These are phyloP conservation scores for Pachyramphus minor DNA, from an alignment of 2,113 vertebrate species.

Conservation along the genomic window DNA sequence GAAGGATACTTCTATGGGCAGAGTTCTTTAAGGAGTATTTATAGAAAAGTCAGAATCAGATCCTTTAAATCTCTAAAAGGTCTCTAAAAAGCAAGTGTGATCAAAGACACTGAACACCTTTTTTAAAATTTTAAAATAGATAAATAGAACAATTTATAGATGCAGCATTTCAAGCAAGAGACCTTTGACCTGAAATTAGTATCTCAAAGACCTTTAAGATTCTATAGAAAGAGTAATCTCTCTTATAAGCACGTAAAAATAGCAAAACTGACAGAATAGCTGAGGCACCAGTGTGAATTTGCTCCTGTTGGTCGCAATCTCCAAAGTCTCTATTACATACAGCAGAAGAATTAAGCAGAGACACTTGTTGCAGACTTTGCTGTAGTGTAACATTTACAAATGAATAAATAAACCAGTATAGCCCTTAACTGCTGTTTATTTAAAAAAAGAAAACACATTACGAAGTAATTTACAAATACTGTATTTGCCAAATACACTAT, in stretches of 20 bases:
- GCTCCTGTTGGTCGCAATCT: not conserved
- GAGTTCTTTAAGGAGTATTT: not conserved
- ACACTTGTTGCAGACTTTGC: not conserved
- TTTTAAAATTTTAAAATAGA: not conserved
- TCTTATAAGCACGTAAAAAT: not conserved
- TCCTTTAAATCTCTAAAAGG: not conserved
- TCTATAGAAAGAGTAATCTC: not conserved
- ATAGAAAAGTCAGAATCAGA: not conserved
- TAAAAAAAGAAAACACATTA: not conserved
- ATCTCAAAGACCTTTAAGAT: not conserved
- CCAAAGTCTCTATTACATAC: not conserved
- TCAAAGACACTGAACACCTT: not conserved
- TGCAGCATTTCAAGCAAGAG: not conserved
- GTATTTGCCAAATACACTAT: not conserved
- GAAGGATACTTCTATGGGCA: not conserved
- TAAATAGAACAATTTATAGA: not conserved
- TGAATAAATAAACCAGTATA: conserved; percentile 3
- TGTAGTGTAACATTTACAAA: not conserved
- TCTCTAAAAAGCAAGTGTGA: not conserved
- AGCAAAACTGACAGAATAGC: not conserved
- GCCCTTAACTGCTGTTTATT: conserved; percentile 59
- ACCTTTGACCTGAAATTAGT: not conserved
- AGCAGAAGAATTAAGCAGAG: not conserved
- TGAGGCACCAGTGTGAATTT: not conserved
- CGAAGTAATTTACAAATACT: not conserved